Percentiles rank a stretch among this genome's conserved stretches.
phyloP scores from a whole-genome alignment of 2,797 vertebrate genomes.

The Cynodonichthys magdalenae region DNA sequence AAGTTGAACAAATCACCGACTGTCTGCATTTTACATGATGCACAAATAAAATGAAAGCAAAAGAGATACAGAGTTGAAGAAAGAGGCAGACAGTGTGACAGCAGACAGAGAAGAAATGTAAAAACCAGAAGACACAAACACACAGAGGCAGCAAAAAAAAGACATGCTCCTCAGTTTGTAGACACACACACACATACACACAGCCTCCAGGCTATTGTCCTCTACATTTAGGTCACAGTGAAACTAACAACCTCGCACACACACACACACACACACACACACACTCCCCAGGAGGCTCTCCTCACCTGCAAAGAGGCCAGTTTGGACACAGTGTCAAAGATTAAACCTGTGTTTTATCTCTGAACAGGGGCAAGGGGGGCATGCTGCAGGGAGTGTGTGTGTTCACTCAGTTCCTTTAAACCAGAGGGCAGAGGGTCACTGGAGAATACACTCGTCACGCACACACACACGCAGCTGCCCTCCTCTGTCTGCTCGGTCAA shows the following conservation, averaged over 20 bases:
- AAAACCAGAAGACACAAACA: constrained; percentile 40
- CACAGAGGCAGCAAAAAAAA: constrained; percentile 37
- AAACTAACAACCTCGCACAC: constrained; percentile 53
- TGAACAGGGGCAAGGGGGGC: constrained; percentile 54
- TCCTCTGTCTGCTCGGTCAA: constrained; percentile 79
- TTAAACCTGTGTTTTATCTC: constrained; percentile 80
- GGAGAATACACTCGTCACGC: constrained; percentile 69
- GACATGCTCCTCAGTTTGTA: constrained; percentile 35
- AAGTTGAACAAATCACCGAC: background rate
- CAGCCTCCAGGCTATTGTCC: constrained; percentile 72
- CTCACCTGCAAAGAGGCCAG: constrained; percentile 77
- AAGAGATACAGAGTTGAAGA: background rate
- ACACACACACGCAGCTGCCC: constrained; percentile 54
- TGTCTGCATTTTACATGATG: too few relatives aligned
- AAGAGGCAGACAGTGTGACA: constrained; percentile 7
- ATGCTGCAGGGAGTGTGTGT: constrained; percentile 42
- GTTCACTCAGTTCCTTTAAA: constrained; percentile 73
- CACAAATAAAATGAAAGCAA: background rate
- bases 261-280: constrained; percentile 42
- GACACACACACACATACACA: constrained; percentile 42
- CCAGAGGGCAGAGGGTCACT: constrained; percentile 75
- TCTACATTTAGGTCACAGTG: constrained; percentile 74
- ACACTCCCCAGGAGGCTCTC: constrained; percentile 64
- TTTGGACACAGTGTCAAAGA: constrained; percentile 80
- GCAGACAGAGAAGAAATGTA: constrained; percentile 27